Percentiles rank a stretch among this genome's conserved stretches.
Conservation (phyloP, 2,797 vertebrate species). For the Podarcis lilfordi region DNA sequence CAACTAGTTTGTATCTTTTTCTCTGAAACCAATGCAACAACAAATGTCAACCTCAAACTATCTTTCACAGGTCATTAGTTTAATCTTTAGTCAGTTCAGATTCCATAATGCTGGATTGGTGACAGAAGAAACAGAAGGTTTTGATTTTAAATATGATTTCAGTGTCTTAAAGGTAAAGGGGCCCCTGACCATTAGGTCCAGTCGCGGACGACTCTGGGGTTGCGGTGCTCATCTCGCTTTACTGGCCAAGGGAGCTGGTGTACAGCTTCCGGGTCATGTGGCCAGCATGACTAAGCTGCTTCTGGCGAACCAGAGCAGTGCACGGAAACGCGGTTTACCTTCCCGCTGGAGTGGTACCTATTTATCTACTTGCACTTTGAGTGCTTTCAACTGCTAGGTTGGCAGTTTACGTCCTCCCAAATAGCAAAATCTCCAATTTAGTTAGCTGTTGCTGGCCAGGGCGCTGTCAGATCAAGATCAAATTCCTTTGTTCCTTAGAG, state of each 20-base stretch:
- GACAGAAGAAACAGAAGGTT: constrained; percentile 14
- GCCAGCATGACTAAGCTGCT: no score
- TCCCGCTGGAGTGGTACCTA: no score
- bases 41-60: constrained; percentile 2
- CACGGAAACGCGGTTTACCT: no score
- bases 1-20: constrained; percentile 17
- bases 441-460: constrained; percentile 13
- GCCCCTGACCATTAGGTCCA: no score
- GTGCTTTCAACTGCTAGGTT: no score
- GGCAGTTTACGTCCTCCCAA: background rate
- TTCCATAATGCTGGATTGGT: background rate
- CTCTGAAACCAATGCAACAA: background rate
- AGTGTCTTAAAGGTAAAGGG: background rate
- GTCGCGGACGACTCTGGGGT: no score
- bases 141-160: constrained; percentile 25
- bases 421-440: constrained; percentile 16
- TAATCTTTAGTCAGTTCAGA: constrained; percentile 19
- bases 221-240: no score
- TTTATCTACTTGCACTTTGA: no score
- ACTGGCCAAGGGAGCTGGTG: no score
- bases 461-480: constrained; percentile 5
- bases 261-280: no score
- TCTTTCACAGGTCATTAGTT: constrained; percentile 25
- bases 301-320: no score
- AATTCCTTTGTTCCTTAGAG: background rate